phyloP scores from a whole-genome alignment of 2,113 vertebrate species.

The Peromyscus maniculatus region DNA sequence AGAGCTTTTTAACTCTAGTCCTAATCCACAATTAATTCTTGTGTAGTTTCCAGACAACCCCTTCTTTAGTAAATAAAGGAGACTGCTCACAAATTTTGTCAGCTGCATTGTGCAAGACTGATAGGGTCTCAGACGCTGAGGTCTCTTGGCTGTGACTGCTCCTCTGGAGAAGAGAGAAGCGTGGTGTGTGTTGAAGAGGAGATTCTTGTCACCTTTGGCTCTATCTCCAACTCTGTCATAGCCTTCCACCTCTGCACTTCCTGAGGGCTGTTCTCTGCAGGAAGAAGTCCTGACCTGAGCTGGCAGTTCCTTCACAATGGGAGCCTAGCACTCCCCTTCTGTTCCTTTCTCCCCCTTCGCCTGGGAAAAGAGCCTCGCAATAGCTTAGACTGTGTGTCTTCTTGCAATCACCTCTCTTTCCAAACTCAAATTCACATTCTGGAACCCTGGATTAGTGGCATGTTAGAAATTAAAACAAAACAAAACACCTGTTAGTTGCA shows the following conservation, averaged over 20 bases:
- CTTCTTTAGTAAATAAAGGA: slow-evolving; percentile 23
- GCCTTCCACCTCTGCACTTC: not conserved
- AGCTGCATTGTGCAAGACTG: slow-evolving; percentile 1
- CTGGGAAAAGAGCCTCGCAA: not conserved
- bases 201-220: not conserved
- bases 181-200: not conserved
- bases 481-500: not conserved
- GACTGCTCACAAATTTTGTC: slow-evolving; percentile 13
- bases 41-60: slow-evolving; percentile 29
- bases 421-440: slow-evolving; percentile 37
- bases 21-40: slow-evolving; percentile 28
- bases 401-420: not conserved
- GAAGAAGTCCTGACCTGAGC: slow-evolving; percentile 6
- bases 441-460: slow-evolving; percentile 9
- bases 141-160: not conserved
- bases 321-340: not conserved
- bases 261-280: slow-evolving; percentile 9
- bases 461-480: not conserved
- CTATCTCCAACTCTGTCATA: not conserved
- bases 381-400: slow-evolving; percentile 1
- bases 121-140: not conserved
- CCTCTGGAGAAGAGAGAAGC: not conserved
- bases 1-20: slow-evolving; percentile 44
- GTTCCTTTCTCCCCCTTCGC: not conserved
- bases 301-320: not conserved